A percentile compares a stretch with the other conserved stretches of the same genome.
Evolutionary conservation across 2,888 invertebrate species (phyloP).

Genomic region (Callyntrura guangdongensis): DNA sequence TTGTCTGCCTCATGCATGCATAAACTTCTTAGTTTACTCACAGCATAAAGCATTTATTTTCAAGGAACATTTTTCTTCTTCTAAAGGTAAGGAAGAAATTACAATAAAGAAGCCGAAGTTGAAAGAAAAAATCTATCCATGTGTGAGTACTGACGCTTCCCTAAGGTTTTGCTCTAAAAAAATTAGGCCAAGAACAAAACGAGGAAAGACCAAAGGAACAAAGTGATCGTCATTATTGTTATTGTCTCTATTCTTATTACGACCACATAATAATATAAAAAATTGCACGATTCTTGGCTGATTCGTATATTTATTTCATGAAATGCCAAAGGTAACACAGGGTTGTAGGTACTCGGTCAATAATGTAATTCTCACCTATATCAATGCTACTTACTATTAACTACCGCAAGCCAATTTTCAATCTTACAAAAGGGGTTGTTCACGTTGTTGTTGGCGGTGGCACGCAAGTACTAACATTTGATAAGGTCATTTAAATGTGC

Average conservation of each 20-base stretch:
- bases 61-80: constrained; percentile 57
- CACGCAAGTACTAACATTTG: constrained; percentile 76
- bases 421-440: neutral
- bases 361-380: constrained; percentile 36
- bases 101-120: constrained; percentile 36
- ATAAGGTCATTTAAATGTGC: constrained; percentile 56
- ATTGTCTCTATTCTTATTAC: constrained; percentile 9
- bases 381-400: constrained; percentile 16
- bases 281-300: neutral
- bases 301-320: neutral
- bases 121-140: constrained; percentile 40
- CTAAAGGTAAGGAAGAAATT: constrained; percentile 64
- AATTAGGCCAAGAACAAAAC: constrained; percentile 77
- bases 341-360: neutral
- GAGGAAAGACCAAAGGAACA: constrained; percentile 38
- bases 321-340: constrained; percentile 17
- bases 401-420: constrained; percentile 16
- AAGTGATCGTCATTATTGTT: constrained; percentile 25
- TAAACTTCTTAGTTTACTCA: neutral
- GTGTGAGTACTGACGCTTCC: constrained; percentile 40
- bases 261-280: constrained; percentile 19
- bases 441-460: neutral
- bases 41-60: constrained; percentile 17
- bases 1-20: constrained; percentile 2
- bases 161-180: constrained; percentile 60